Percentiles rank a stretch among this genome's conserved stretches.
phyloP scores from a whole-genome alignment of 1,140 invertebrate genomes.

The Drosophila sulfurigaster region DNA sequence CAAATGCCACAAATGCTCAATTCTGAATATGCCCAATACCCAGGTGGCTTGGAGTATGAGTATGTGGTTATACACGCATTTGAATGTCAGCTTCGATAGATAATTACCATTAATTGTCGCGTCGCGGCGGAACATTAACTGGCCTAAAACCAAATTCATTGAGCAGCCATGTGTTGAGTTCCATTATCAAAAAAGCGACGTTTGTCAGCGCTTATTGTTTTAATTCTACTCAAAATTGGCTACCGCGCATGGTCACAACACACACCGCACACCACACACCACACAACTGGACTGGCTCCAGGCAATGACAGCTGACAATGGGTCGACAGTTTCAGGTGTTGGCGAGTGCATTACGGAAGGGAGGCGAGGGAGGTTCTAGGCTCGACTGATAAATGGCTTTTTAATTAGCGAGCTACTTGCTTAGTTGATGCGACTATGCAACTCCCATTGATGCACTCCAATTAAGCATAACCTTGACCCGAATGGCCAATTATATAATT shows the following conservation, averaged over 20 bases:
- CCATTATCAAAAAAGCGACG: slow-evolving; percentile 45
- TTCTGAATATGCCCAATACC: slow-evolving; percentile 18
- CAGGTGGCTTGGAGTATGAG: slow-evolving; percentile 17
- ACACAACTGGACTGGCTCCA: slow-evolving; percentile 18
- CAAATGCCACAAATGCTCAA: slow-evolving; percentile 1
- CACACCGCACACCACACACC: too few species aligned
- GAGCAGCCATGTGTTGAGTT: slow-evolving; percentile 63
- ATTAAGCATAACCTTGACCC: slow-evolving; percentile 72
- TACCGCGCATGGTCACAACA: slow-evolving; percentile 8
- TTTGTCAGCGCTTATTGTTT: slow-evolving; percentile 77
- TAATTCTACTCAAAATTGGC: slow-evolving; percentile 52
- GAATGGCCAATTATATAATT: slow-evolving; percentile 72
- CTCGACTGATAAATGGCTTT: slow-evolving; percentile 64
- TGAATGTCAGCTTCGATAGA: slow-evolving; percentile 55
- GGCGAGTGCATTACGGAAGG: slow-evolving; percentile 47
- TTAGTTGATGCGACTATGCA: slow-evolving; percentile 34
- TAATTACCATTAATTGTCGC: slow-evolving; percentile 79
- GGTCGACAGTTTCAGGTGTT: slow-evolving; percentile 36
- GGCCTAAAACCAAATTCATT: slow-evolving; percentile 66
- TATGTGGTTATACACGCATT: slow-evolving; percentile 39
- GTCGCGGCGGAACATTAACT: slow-evolving; percentile 49
- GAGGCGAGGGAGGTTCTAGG: slow-evolving; percentile 16
- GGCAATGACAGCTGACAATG: slow-evolving; percentile 41
- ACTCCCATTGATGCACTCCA: slow-evolving; percentile 43
- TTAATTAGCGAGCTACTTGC: slow-evolving; percentile 61